Evolutionary conservation across 2,888 invertebrate species (phyloP), one percentile per base, ranked within the genome.

Genomic region (Andrena hattorfiana): DNA sequence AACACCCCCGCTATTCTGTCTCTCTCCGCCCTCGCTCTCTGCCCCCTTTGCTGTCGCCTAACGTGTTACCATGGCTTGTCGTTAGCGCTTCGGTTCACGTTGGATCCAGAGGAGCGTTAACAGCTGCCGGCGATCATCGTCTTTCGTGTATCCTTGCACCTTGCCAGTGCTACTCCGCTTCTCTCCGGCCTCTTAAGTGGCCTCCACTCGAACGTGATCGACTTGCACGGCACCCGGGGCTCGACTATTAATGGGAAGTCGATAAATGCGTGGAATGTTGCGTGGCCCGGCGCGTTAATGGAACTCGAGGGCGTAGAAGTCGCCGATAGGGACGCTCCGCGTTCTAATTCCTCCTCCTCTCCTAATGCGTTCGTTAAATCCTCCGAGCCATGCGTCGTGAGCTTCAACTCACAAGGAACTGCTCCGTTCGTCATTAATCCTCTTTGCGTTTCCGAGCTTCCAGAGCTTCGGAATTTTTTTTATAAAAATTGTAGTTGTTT

Each of bases 71-170:
- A 16, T 16, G 67, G 80, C 73, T 80, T 73, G 82, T 77, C 78
- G 78, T 81, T 82, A 81, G 75, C 84, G 84, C 85, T 80, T 70
- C 74, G 75, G 85, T 51, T 81, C 80, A 32, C 64, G 77, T 81
- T 62, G 72, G 68, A 73, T 84, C 82, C 66, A 63, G 77, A 73
- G 63, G 54, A 77, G 68, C 81, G 73, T 75, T 83, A 86, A 88
- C 88, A 88, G 84, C 88, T 87, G 88, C 77, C 85, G 75, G 74
- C 82, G 80, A 87, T 87, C 84, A 85, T 87, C 87, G 84, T 76
- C 84, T 81, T 77, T 56, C 73, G 68, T 75, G 80, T 76, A 81
- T 84, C 78, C 69, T 74, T 76, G 81, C 87, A 84, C 84, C 87
- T 85, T 85, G 82, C 85, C 26, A 59, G 16, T 59, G 67, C 62